Base-by-base conservation (phyloP, 2,888 invertebrate species). In the Epinotia brunnichana region DNA sequence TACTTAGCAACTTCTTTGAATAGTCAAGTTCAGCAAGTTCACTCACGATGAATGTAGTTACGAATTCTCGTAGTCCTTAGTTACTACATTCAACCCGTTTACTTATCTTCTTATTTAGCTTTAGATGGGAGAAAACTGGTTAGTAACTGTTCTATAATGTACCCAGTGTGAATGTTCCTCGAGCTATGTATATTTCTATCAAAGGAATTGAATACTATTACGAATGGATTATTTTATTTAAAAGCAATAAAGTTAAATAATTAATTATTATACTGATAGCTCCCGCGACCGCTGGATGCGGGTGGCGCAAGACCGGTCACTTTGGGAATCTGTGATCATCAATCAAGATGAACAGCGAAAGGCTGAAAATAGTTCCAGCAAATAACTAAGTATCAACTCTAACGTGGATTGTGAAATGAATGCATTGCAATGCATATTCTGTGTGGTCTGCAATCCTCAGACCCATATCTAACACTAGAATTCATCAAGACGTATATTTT, bases 391-490 rank as follows among this genome's bases (percentile, higher is more conserved):
- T 39, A 60, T 41, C 13, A 13, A n/a, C n/a, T 39, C 60, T 13
- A 5, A 39, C 39, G 39, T n/a, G 5, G 15, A 17, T n/a, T 41
- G n/a, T n/a, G 44, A 39, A 17, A 59, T 39, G 3, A 41, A n/a
- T 60, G 39, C 39, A 41, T 11, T 24, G n/a, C n/a, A n/a, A n/a
- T n/a, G n/a, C 24, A 24, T 24, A 24, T 24, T 24, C 24, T 24
- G 24, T 24, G 2, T 10, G 24, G 5, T 17, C 44, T 24, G n/a
- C 21, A 56, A 39, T 64, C n/a, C 53, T 66, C 41, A 39, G 21
- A 57, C 66, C 67, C 44, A 57, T 29, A 48, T 67, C 67, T 57
- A 67, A 67, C 44, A 19, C 57, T 44, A 17, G 57, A 67, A 57
- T 67, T 57, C 17, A 67, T 67, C 29, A 67, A 57, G 29, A 13